Evolutionary conservation across 2,888 invertebrate genomes (phyloP).

Genomic region (Lepidocyrtoides sp.): DNA sequence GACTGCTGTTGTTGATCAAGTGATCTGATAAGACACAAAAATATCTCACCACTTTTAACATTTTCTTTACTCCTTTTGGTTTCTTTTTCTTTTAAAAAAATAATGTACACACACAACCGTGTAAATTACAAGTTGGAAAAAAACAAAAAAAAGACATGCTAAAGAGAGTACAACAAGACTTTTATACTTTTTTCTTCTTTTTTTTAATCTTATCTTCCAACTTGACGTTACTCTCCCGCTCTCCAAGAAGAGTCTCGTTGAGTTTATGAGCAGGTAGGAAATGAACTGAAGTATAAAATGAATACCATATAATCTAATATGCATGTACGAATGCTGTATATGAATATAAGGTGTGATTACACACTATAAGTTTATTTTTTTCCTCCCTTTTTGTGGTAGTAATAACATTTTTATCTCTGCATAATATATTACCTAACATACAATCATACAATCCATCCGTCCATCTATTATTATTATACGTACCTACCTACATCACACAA

Average conservation of each 20-base stretch:
- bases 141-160: neutral
- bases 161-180: too few species aligned
- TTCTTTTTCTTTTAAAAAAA: neutral
- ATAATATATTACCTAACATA: constrained; percentile 53
- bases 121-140: constrained; percentile 2
- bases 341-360: too few species aligned
- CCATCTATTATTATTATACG: too few species aligned
- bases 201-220: too few species aligned
- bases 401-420: constrained; percentile 53
- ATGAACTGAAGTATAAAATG: too few species aligned
- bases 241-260: neutral
- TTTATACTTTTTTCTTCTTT: neutral
- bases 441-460: neutral
- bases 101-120: neutral
- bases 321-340: too few species aligned
- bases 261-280: constrained; percentile 18
- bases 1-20: neutral
- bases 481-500: neutral
- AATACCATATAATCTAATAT: too few species aligned
- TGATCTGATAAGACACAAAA: constrained; percentile 59
- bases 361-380: neutral
- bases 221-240: neutral
- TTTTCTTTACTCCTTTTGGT: neutral
- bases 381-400: neutral
- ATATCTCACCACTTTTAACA: constrained; percentile 42